A percentile compares a stretch with the other conserved stretches of the same genome.
These are phyloP conservation scores for Campaea margaritaria DNA, from an alignment of 2,888 invertebrate genomes.

Conservation along the genomic window DNA sequence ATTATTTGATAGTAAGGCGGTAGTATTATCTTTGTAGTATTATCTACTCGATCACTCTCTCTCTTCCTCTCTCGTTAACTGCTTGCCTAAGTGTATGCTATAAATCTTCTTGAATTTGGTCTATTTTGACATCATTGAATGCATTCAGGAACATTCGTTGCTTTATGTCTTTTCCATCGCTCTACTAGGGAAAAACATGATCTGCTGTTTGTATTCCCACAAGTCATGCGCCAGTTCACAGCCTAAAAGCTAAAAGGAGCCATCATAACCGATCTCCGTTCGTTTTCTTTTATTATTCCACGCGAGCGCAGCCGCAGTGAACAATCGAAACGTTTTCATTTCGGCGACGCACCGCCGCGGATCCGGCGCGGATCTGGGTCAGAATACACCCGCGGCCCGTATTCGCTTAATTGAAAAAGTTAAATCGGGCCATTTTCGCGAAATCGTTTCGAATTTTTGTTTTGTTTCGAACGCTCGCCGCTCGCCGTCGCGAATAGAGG, in stretches of 20 bases:
- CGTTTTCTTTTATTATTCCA: slow-evolving; percentile 46
- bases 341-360: slow-evolving; percentile 60
- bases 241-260: not conserved
- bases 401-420: slow-evolving; percentile 79
- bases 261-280: slow-evolving; percentile 4
- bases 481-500: slow-evolving; percentile 42
- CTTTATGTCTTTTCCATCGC: too few relatives aligned
- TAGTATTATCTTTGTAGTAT: too few relatives aligned
- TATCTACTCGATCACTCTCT: too few relatives aligned
- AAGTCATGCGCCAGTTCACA: not conserved
- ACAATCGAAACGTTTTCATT: slow-evolving; percentile 69
- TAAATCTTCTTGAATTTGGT: too few relatives aligned
- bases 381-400: slow-evolving; percentile 60
- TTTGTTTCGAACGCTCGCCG: slow-evolving; percentile 40
- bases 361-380: slow-evolving; percentile 58
- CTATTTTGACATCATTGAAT: too few relatives aligned
- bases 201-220: slow-evolving; percentile 5
- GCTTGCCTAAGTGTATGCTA: too few relatives aligned
- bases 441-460: slow-evolving; percentile 63
- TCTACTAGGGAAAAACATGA: not conserved
- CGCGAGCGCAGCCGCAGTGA: slow-evolving; percentile 52
- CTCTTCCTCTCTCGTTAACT: too few relatives aligned
- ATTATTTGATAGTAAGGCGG: too few relatives aligned
- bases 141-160: too few relatives aligned
- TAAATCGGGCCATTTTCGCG: slow-evolving; percentile 74